Percentiles rank a stretch among this genome's conserved stretches.
Evolutionary conservation across 2,797 vertebrate genomes (phyloP).

Genomic region (Pangasius macronema): DNA sequence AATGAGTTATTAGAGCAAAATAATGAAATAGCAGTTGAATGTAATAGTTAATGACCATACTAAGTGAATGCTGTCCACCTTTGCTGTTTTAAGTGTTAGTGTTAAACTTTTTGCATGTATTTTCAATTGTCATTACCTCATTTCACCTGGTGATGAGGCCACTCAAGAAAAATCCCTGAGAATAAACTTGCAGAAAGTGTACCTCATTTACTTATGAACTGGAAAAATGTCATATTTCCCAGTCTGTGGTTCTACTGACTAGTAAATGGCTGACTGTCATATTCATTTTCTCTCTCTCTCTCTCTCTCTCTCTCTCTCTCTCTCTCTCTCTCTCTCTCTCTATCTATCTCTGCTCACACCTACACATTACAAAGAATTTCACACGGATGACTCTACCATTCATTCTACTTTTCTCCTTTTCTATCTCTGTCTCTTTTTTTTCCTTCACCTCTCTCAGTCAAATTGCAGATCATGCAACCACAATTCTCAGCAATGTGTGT

Average conservation of each 20-base stretch:
- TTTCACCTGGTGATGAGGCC: constrained; percentile 23
- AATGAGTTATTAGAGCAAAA: neutral
- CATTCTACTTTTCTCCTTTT: constrained; percentile 29
- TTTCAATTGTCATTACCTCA: neutral
- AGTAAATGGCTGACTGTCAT: constrained; percentile 50
- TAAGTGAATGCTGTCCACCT: neutral
- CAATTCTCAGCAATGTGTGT: constrained; percentile 55
- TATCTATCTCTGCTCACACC: constrained; percentile 51
- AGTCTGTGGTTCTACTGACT: constrained; percentile 32
- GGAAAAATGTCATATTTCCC: constrained; percentile 54
- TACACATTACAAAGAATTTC: constrained; percentile 72
- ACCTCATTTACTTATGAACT: constrained; percentile 22
- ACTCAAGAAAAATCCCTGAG: constrained; percentile 18
- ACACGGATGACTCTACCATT: constrained; percentile 8
- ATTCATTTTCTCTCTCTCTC: constrained; percentile 48
- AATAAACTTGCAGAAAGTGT: constrained; percentile 3
- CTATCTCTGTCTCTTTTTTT: constrained; percentile 12
- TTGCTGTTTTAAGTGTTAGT: neutral
- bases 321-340: constrained; percentile 22
- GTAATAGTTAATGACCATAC: neutral
- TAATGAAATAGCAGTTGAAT: neutral
- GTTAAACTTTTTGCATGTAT: neutral
- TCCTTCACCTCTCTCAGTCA: constrained; percentile 9
- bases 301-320: constrained; percentile 49
- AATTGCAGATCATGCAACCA: constrained; percentile 60